These are phyloP conservation scores for Phyllostomus discolor DNA, from an alignment of 2,113 vertebrate species.

Conservation along the genomic window DNA sequence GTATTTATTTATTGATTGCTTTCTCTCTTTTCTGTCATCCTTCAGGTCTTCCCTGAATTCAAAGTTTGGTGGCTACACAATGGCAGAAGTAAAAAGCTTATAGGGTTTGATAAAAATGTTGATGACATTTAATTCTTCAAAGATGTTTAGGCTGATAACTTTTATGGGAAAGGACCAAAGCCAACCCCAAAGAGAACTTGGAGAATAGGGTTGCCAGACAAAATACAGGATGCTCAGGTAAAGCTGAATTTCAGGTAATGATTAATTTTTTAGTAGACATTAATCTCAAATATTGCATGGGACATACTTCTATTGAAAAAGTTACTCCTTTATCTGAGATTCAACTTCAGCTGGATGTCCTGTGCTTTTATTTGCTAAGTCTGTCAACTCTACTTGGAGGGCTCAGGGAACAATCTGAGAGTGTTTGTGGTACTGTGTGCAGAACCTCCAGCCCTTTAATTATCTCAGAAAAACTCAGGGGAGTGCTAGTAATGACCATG, in stretches of 20 bases:
- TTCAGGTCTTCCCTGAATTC: not conserved
- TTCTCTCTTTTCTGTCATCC: not conserved
- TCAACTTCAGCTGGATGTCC: not conserved
- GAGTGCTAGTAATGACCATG: not conserved
- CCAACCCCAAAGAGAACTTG: not conserved
- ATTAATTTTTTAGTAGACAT: not conserved
- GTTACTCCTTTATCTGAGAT: not conserved
- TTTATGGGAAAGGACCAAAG: not conserved
- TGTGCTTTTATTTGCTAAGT: not conserved
- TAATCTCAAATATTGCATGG: not conserved
- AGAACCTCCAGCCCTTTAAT: not conserved
- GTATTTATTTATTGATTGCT: not conserved
- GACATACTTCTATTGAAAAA: not conserved
- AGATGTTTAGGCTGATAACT: not conserved
- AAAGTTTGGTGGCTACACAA: not conserved
- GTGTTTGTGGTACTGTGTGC: not conserved
- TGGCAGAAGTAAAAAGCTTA: not conserved
- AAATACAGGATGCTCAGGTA: not conserved
- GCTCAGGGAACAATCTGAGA: not conserved
- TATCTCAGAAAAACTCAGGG: not conserved
- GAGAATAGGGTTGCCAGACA: not conserved
- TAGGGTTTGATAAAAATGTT: not conserved
- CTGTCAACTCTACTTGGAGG: not conserved
- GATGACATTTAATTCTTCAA: not conserved
- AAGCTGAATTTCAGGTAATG: not conserved